phyloP scores from a whole-genome alignment of 1,140 invertebrate genomes.

The Druon quercuslanigerum region DNA sequence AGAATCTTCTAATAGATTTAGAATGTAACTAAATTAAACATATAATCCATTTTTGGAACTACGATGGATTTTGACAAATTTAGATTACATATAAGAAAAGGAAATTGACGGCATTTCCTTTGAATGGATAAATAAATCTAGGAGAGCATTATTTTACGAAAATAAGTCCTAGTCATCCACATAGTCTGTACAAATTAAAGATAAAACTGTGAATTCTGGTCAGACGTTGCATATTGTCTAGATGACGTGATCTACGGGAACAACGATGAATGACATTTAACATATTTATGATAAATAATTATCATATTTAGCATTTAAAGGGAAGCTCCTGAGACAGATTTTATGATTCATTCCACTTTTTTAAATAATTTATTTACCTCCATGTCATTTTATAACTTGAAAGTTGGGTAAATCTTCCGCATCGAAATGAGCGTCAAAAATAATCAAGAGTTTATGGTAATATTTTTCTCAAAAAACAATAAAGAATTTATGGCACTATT shows the following conservation, averaged over 20 bases:
- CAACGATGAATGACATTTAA: neutral
- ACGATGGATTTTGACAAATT: conserved; percentile 6
- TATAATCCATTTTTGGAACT: neutral
- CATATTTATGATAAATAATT: neutral
- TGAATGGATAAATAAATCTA: neutral
- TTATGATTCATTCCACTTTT: conserved; percentile 13
- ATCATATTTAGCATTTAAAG: neutral
- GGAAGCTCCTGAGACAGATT: neutral
- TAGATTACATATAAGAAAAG: neutral
- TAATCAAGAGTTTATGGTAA: conserved; percentile 20
- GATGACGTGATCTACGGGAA: conserved; percentile 4
- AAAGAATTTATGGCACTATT: conserved; percentile 8
- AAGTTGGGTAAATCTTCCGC: conserved; percentile 12
- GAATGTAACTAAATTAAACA: neutral
- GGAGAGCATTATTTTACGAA: conserved; percentile 14
- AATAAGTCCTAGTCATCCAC: conserved; percentile 15
- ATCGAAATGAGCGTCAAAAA: conserved; percentile 5
- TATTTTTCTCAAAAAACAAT: neutral
- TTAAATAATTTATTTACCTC: neutral
- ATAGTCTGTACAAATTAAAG: neutral
- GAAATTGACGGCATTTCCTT: neutral
- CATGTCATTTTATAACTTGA: conserved; percentile 15
- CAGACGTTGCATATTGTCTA: neutral
- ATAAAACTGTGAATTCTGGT: neutral
- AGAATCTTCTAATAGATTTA: conserved; percentile 6